Conservation (phyloP, 2,888 invertebrate genomes). For the Caenorhabditis doughertyi region DNA sequence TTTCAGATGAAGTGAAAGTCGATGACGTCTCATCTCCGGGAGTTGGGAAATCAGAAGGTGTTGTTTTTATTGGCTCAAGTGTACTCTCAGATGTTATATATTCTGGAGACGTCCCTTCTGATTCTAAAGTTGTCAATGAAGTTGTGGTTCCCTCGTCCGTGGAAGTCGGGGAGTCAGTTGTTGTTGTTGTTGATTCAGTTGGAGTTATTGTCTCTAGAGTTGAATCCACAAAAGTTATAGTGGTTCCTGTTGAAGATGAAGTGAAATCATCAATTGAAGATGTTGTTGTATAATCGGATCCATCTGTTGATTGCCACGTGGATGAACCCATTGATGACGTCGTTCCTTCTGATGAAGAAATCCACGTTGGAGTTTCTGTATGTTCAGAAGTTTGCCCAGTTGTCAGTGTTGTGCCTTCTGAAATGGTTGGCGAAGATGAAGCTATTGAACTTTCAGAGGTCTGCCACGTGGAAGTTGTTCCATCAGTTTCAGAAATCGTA, state of each 20-base stretch:
- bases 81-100: slow-evolving; percentile 27
- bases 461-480: slow-evolving; percentile 10
- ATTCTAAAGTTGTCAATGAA: slow-evolving; percentile 19
- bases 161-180: slow-evolving; percentile 1
- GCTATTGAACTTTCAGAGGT: slow-evolving; percentile 4
- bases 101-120: slow-evolving; percentile 33
- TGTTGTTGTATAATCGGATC: neutral
- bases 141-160: neutral
- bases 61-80: neutral
- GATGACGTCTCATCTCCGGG: slow-evolving; percentile 2
- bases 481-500: neutral
- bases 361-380: neutral
- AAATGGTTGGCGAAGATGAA: slow-evolving; percentile 2
- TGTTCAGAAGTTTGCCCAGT: neutral
- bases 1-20: slow-evolving; percentile 5
- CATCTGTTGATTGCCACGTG: neutral
- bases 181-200: slow-evolving; percentile 4
- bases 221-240: slow-evolving; percentile 42
- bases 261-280: neutral
- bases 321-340: slow-evolving; percentile 14
- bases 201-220: slow-evolving; percentile 36
- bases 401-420: neutral
- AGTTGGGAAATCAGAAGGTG: slow-evolving; percentile 12
- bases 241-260: slow-evolving; percentile 30
- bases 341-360: slow-evolving; percentile 6